Percentiles rank a stretch among this genome's conserved stretches.
Conservation (phyloP, 30 jellyfish, hydroid and myxozoan genomes). For the Cassiopea andromeda region DNA sequence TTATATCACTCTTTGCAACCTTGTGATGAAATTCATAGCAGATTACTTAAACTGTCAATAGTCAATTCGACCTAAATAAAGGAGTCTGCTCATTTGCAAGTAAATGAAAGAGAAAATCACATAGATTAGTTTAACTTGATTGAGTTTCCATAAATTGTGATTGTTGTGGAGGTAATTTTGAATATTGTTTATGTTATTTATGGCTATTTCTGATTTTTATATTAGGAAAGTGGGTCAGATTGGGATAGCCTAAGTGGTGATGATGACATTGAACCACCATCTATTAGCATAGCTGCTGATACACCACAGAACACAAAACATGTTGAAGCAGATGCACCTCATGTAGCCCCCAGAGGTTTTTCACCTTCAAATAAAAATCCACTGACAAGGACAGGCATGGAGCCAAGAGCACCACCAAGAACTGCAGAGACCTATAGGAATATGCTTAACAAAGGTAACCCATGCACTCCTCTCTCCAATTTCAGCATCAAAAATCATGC, state of each 20-base stretch:
- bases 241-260: conserved; percentile 77
- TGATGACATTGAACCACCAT: conserved; percentile 52
- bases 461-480: too few species aligned
- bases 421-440: conserved; percentile 64
- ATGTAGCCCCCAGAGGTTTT: background rate
- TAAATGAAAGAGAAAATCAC: too few species aligned
- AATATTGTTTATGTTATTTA: background rate
- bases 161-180: background rate
- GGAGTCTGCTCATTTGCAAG: too few species aligned
- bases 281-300: conserved; percentile 39
- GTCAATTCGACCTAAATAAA: too few species aligned
- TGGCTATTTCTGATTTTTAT: background rate
- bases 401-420: conserved; percentile 54
- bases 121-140: too few species aligned
- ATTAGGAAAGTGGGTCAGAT: conserved; percentile 67
- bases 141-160: too few species aligned
- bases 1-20: too few species aligned
- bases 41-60: too few species aligned
- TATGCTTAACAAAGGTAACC: background rate
- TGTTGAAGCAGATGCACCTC: conserved; percentile 6
- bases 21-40: too few species aligned
- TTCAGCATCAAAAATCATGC: too few species aligned
- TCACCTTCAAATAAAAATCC: conserved; percentile 23
- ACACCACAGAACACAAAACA: background rate
- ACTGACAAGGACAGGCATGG: conserved; percentile 33